phyloP scores from a whole-genome alignment of 2,113 vertebrate species.

The Myrmecophaga tridactyla region DNA sequence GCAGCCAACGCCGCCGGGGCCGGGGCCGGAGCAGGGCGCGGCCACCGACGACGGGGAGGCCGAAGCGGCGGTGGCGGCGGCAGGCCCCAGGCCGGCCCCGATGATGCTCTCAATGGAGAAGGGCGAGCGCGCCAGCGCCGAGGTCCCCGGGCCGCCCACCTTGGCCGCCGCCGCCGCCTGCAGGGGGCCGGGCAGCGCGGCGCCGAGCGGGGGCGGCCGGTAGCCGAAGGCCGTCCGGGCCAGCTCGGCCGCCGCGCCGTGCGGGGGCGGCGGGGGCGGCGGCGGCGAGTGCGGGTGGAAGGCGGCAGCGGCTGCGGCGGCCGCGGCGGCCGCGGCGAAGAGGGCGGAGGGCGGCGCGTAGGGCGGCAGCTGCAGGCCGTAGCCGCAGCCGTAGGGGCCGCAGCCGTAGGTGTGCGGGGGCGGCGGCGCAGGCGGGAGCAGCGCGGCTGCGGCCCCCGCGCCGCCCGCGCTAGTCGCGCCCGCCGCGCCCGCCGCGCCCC shows the following conservation, averaged over 20 bases:
- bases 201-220: slow-evolving; percentile 84
- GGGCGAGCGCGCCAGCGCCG: slow-evolving; percentile 86
- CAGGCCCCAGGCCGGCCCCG: slow-evolving; percentile 85
- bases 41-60: slow-evolving; percentile 33
- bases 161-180: slow-evolving; percentile 83
- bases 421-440: slow-evolving; percentile 82
- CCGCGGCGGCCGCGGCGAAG: slow-evolving; percentile 79
- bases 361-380: slow-evolving; percentile 92
- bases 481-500: slow-evolving; percentile 68
- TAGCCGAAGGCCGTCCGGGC: slow-evolving; percentile 88
- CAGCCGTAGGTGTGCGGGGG: slow-evolving; percentile 87
- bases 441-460: slow-evolving; percentile 83
- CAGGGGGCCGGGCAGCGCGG: slow-evolving; percentile 74
- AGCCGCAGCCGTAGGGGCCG: slow-evolving; percentile 89
- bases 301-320: slow-evolving; percentile 75
- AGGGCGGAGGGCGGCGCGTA: slow-evolving; percentile 91
- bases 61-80: slow-evolving; percentile 82
- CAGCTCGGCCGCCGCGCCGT: slow-evolving; percentile 86
- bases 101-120: slow-evolving; percentile 97
- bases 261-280: slow-evolving; percentile 79
- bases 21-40: slow-evolving; percentile 58
- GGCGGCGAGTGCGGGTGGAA: slow-evolving; percentile 87
- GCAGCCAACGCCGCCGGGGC: slow-evolving; percentile 84
- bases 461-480: neutral
- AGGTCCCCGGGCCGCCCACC: slow-evolving; percentile 82